These are phyloP conservation scores for Trogon surrucura DNA, from an alignment of 2,113 vertebrate genomes.

Conservation along the genomic window DNA sequence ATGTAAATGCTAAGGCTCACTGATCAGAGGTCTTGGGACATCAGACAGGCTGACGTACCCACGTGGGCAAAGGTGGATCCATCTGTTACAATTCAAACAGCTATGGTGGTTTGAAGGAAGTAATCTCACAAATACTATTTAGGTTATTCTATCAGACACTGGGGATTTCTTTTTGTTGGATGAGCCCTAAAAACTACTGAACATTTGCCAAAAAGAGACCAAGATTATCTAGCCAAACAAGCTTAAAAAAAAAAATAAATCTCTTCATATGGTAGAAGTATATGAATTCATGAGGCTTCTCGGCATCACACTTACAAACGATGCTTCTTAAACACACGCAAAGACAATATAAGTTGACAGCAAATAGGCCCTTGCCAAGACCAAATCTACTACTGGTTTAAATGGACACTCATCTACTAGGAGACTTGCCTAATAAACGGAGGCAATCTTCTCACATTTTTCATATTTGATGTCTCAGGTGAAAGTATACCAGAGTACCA, in stretches of 20 bases:
- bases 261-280: neutral
- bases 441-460: neutral
- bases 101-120: neutral
- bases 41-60: neutral
- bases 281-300: neutral
- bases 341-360: neutral
- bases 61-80: neutral
- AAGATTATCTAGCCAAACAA: neutral
- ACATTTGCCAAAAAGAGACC: neutral
- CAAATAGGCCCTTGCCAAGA: neutral
- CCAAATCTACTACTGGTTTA: neutral
- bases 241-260: neutral
- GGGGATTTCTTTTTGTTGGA: neutral
- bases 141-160: neutral
- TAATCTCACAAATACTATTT: neutral
- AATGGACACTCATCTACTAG: neutral
- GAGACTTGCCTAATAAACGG: neutral
- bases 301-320: neutral
- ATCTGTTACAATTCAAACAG: neutral
- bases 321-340: neutral
- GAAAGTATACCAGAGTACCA: neutral
- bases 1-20: neutral
- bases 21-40: neutral
- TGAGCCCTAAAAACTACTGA: neutral
- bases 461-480: neutral